phyloP scores from a whole-genome alignment of 2,888 invertebrate species.

The Chydorus sphaericus region DNA sequence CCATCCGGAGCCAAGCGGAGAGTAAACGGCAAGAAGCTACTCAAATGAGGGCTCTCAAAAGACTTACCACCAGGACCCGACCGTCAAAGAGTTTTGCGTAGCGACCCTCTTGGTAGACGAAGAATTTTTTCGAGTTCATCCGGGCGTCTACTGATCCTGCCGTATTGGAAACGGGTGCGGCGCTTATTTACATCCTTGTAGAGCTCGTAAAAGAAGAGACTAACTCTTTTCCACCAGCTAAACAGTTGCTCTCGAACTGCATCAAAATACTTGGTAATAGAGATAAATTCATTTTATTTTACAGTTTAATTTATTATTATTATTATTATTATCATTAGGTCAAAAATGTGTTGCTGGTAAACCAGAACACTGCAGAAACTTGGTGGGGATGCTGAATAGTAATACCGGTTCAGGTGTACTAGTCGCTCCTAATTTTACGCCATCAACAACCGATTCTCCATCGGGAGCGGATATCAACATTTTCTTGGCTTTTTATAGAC shows the following conservation, averaged over 20 bases:
- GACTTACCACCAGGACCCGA: background rate
- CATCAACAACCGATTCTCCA: slow-evolving; percentile 46
- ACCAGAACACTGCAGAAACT: slow-evolving; percentile 41
- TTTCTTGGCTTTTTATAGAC: slow-evolving; percentile 37
- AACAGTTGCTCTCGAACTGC: slow-evolving; percentile 48
- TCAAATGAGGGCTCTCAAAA: background rate
- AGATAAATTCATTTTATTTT: slow-evolving; percentile 19
- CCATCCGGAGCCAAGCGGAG: background rate
- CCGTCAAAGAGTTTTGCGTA: slow-evolving; percentile 35
- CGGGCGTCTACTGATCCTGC: background rate
- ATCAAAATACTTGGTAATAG: slow-evolving; percentile 51
- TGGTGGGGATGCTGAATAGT: slow-evolving; percentile 48
- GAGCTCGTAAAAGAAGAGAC: slow-evolving; percentile 48
- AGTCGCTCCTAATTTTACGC: slow-evolving; percentile 55
- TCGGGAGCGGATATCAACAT: slow-evolving; percentile 48
- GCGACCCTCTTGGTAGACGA: slow-evolving; percentile 46
- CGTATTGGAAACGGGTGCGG: slow-evolving; percentile 37
- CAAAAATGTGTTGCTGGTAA: slow-evolving; percentile 44
- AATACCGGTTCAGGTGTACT: slow-evolving; percentile 46
- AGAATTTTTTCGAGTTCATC: slow-evolving; percentile 35
- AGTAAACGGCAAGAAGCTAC: background rate
- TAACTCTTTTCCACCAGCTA: slow-evolving; percentile 49
- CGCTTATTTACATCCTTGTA: slow-evolving; percentile 48
- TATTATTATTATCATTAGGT: slow-evolving; percentile 19
- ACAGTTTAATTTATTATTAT: too few species aligned